These are phyloP conservation scores for Lytechinus pictus DNA, from an alignment of 35 echinoderm and acorn worm species.

Conservation along the genomic window DNA sequence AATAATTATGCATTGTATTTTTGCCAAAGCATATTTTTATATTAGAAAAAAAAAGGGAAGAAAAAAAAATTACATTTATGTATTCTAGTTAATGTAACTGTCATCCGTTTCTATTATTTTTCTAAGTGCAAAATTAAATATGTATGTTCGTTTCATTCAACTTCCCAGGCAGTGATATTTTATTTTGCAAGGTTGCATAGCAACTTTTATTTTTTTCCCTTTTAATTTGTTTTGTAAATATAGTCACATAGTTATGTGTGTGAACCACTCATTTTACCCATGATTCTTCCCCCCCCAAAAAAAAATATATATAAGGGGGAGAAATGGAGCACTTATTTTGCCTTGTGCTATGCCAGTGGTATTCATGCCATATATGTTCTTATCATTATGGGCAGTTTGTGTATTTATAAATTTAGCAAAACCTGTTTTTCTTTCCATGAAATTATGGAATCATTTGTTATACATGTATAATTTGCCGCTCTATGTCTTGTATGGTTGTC, in stretches of 20 bases:
- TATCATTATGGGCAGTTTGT: neutral
- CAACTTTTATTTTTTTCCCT: neutral
- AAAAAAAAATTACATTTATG: neutral
- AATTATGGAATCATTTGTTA: neutral
- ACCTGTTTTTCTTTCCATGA: neutral
- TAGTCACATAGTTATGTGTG: neutral
- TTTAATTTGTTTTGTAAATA: neutral
- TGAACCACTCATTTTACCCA: neutral
- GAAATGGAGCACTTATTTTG: neutral
- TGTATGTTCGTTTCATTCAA: too few species aligned
- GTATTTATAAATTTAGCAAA: neutral
- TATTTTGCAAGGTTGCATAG: neutral
- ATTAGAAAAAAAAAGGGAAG: neutral
- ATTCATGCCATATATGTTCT: neutral
- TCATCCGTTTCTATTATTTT: neutral
- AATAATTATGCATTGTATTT: neutral
- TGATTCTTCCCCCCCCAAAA: too few species aligned
- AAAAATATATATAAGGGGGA: neutral
- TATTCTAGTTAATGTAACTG: neutral
- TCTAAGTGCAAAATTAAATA: neutral
- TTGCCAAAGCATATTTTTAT: neutral
- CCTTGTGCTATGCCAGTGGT: neutral
- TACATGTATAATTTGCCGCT: neutral
- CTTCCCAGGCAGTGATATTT: too few species aligned
- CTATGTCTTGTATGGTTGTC: neutral